Evolutionary conservation across 2,113 vertebrate genomes (phyloP).

Genomic region (Malaclemys terrapin): DNA sequence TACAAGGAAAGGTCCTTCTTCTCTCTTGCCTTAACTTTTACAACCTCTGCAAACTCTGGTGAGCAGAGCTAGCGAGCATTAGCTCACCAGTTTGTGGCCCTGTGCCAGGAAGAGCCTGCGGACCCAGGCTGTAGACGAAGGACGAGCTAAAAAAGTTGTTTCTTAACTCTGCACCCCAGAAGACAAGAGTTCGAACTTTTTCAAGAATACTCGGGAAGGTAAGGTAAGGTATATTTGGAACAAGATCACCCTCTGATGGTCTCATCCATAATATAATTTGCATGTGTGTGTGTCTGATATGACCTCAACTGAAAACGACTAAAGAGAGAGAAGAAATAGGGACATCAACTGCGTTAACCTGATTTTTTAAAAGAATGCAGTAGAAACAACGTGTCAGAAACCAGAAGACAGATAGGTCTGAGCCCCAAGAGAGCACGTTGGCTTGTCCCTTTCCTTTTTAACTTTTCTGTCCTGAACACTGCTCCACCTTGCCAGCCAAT

Average conservation of each 20-base stretch:
- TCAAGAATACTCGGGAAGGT: conserved; percentile 3
- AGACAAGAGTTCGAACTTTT: conserved; percentile 22
- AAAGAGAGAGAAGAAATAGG: not conserved
- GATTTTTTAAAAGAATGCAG: not conserved
- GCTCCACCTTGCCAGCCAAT: not conserved
- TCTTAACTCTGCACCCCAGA: conserved; percentile 6
- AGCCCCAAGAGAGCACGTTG: accelerated
- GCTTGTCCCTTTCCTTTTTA: not conserved
- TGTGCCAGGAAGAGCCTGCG: not conserved
- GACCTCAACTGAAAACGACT: not conserved
- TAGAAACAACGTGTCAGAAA: not conserved
- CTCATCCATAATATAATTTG: not conserved
- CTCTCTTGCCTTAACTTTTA: not conserved
- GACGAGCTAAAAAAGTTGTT: not conserved
- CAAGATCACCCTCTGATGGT: not conserved
- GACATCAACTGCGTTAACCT: not conserved
- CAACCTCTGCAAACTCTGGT: not conserved
- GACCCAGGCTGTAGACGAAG: not conserved
- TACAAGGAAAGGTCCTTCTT: not conserved
- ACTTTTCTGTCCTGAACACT: not conserved
- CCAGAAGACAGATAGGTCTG: not conserved
- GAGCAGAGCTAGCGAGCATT: not conserved
- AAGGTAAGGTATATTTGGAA: conserved; percentile 40
- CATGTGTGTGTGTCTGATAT: not conserved
- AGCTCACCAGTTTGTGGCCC: not conserved